These are phyloP conservation scores for Rhyacophila brunnea DNA, from an alignment of 1,140 invertebrate genomes.

Conservation along the genomic window DNA sequence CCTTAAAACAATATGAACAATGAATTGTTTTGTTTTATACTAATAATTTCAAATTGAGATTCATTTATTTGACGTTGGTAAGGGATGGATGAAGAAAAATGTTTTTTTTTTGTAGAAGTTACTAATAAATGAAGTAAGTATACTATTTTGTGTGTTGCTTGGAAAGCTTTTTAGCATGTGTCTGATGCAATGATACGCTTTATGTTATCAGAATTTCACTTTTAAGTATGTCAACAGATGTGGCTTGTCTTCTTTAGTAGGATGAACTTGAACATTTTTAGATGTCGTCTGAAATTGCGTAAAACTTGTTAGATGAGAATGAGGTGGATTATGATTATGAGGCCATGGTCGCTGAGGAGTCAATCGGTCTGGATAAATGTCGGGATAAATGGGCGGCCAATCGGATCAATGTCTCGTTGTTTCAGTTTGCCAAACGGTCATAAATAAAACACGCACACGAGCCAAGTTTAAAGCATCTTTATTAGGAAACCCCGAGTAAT, in stretches of 20 bases:
- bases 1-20: too few species aligned
- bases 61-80: too few species aligned
- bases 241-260: neutral
- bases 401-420: conserved; percentile 7
- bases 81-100: too few species aligned
- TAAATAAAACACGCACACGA: conserved; percentile 6
- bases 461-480: neutral
- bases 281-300: neutral
- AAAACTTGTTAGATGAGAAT: neutral
- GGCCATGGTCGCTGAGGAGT: neutral
- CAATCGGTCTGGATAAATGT: neutral
- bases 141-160: too few species aligned
- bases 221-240: neutral
- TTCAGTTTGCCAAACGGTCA: conserved; percentile 24
- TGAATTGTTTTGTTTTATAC: too few species aligned
- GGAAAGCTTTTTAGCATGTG: too few species aligned
- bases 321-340: neutral
- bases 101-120: too few species aligned
- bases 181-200: too few species aligned
- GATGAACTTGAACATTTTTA: neutral
- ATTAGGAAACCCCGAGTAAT: conserved; percentile 9
- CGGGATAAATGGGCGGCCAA: neutral
- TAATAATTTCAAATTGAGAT: too few species aligned
- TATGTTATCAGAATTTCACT: too few species aligned
- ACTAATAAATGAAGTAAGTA: too few species aligned